Percentiles rank a stretch among this genome's conserved stretches.
phyloP scores from a whole-genome alignment of 2,888 invertebrate species.

The Scaptomyza polygonia region DNA sequence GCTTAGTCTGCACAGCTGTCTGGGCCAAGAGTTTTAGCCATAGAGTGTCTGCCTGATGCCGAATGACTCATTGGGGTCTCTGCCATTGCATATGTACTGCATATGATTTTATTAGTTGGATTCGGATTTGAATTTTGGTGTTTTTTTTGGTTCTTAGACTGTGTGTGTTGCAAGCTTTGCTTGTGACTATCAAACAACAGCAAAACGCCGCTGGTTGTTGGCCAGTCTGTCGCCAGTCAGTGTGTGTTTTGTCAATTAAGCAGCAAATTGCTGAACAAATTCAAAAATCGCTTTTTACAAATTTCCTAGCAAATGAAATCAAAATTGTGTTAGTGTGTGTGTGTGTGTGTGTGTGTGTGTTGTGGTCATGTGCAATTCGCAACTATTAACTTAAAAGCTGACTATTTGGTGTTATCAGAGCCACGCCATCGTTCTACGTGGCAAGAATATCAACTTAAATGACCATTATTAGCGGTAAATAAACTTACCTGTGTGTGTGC shows the following conservation, averaged over 20 bases:
- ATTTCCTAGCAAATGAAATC: slow-evolving; percentile 70
- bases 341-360: slow-evolving; percentile 3
- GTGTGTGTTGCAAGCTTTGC: slow-evolving; percentile 16
- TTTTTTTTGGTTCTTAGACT: slow-evolving; percentile 25
- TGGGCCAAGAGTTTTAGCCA: slow-evolving; percentile 54
- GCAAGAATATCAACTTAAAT: slow-evolving; percentile 76
- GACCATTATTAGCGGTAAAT: slow-evolving; percentile 82
- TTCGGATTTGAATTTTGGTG: slow-evolving; percentile 32
- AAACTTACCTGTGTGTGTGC: slow-evolving; percentile 61
- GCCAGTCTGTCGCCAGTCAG: slow-evolving; percentile 56
- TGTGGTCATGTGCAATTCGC: slow-evolving; percentile 28
- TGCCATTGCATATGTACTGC: slow-evolving; percentile 45
- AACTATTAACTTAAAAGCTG: slow-evolving; percentile 19
- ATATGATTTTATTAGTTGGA: slow-evolving; percentile 81
- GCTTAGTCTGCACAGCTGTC: slow-evolving; percentile 74
- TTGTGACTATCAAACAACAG: slow-evolving; percentile 49
- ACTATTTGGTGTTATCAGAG: slow-evolving; percentile 64
- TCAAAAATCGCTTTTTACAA: slow-evolving; percentile 81
- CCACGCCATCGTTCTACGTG: slow-evolving; percentile 70
- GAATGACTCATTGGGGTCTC: slow-evolving; percentile 70
- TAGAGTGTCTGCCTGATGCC: slow-evolving; percentile 31
- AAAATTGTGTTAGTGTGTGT: slow-evolving; percentile 14
- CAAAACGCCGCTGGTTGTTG: slow-evolving; percentile 74
- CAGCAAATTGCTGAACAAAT: slow-evolving; percentile 83
- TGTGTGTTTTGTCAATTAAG: slow-evolving; percentile 82